Percentiles rank a stretch among this genome's conserved stretches.
Conservation (phyloP, 2,113 vertebrate species). For the Passer montanus region DNA sequence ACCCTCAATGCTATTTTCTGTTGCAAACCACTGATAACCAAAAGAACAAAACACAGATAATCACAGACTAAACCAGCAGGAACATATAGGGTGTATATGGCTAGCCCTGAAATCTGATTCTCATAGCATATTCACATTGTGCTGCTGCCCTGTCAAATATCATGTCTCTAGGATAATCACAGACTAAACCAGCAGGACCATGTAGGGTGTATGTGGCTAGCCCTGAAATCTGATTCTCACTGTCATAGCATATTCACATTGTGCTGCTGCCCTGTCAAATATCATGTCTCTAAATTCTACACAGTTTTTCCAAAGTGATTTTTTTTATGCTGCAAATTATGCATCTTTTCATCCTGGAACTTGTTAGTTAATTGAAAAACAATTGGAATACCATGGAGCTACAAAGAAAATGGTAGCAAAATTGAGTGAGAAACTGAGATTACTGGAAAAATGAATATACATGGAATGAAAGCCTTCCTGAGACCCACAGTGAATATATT, state of each 20-base stretch:
- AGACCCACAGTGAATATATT: background rate
- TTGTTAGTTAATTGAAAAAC: background rate
- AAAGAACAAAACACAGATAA: background rate
- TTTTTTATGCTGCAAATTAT: background rate
- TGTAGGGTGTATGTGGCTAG: background rate
- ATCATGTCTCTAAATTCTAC: background rate
- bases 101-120: background rate
- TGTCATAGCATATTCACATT: accelerated
- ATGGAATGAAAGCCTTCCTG: background rate
- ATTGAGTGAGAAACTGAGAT: background rate
- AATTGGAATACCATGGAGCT: background rate
- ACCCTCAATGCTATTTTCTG: background rate
- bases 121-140: background rate
- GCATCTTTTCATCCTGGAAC: background rate
- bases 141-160: background rate
- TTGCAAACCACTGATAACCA: background rate
- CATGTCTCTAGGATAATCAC: no score
- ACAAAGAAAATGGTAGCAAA: background rate
- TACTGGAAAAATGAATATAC: background rate
- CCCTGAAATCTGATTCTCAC: background rate
- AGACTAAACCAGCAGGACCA: background rate
- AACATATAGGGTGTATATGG: background rate
- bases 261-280: background rate
- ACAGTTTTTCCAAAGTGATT: background rate
- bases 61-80: background rate